phyloP scores from a whole-genome alignment of 2,113 vertebrate species.

The Hippocampus guttulatus region DNA sequence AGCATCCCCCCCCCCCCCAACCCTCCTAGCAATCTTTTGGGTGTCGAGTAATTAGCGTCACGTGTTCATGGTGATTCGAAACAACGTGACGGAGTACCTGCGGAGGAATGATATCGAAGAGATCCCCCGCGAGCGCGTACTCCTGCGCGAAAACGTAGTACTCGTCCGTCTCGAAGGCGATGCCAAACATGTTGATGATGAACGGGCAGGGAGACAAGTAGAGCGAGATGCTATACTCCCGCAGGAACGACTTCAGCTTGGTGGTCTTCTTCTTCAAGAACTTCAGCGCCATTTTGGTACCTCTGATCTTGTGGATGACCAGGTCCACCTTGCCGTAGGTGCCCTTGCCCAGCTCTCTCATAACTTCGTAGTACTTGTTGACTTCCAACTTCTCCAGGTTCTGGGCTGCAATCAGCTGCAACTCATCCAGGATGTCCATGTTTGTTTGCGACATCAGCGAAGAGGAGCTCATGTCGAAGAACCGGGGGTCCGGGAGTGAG shows the following conservation, averaged over 20 bases:
- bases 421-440: conserved; percentile 77
- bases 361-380: conserved; percentile 77
- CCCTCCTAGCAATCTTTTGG: too few relatives aligned
- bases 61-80: too few relatives aligned
- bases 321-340: conserved; percentile 79
- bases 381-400: conserved; percentile 74
- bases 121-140: conserved; percentile 79
- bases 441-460: conserved; percentile 69
- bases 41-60: too few relatives aligned
- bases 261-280: conserved; percentile 83
- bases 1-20: too few relatives aligned
- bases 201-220: conserved; percentile 79
- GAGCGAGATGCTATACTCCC: conserved; percentile 81
- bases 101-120: conserved; percentile 83
- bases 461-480: conserved; percentile 71
- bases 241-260: conserved; percentile 79
- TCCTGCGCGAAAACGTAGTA: conserved; percentile 82
- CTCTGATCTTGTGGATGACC: conserved; percentile 76
- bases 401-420: conserved; percentile 74
- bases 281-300: conserved; percentile 82
- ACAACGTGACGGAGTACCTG: conserved; percentile 61
- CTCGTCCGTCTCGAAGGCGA: conserved; percentile 79
- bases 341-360: conserved; percentile 76
- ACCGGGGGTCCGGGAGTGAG: conserved; percentile 1
- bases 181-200: conserved; percentile 82